Base-by-base conservation (phyloP, 2,888 invertebrate species). In the Malthinus flaveolus region DNA sequence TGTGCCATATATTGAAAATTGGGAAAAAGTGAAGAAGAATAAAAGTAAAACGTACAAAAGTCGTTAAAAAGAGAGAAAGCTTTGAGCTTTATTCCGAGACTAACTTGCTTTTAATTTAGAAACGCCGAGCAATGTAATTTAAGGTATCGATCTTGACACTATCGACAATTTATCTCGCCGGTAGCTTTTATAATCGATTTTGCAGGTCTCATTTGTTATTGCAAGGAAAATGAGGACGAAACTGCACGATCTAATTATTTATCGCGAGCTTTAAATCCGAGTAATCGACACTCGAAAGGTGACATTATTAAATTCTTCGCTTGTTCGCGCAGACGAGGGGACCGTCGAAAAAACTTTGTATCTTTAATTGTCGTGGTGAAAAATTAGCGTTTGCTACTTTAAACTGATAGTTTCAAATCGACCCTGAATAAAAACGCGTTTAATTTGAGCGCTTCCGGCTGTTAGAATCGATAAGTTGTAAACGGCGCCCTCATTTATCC, bases 31-130 rank as follows among this genome's bases (percentile, higher is more conserved):
- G 5, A 23, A 23, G 32, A 44, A 52, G 34, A 42, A 13, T 33
- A 7, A 42, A 60, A 63, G 59, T 54, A 61, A 61, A 61, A 61
- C 52, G 63, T 61, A 56, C 34, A 36, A 45, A 50, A 52, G 51
- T 50, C 54, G 51, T 44, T 52, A 31, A 51, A 54, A 59, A 48
- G 59, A 61, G 63, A 63, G 66, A 63, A 64, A 64, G 64, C 67
- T 71, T 69, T 68, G 68, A 68, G 68, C 66, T 63, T 63, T 64
- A 66, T 68, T 69, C 67, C 68, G 68, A 69, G 71, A 71, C 73
- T 73, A 73, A 74, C 72, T 73, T 72, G 69, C 73, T 73, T 75
- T 76, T 77, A 77, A 77, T 77, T 77, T 76, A 76, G 76, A 74
- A 73, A 73, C 70, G 69, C 71, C 72, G 71, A 70, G 73, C 71